Evolutionary conservation across 2,113 vertebrate species (phyloP).

Genomic region (Dasyprocta punctata): DNA sequence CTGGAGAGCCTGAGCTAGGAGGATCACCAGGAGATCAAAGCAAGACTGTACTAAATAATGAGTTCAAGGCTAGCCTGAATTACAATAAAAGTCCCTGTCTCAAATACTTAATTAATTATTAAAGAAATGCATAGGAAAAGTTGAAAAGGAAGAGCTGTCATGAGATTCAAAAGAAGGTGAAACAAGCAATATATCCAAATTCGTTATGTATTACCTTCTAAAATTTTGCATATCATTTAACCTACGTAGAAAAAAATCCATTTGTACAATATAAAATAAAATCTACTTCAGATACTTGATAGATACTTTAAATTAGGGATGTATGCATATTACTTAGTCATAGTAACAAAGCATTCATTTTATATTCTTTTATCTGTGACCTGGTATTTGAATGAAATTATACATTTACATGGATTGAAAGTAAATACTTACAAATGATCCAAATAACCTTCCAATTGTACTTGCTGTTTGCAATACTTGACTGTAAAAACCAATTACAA

Average conservation of each 20-base stretch:
- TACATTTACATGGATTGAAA: background rate
- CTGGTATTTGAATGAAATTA: background rate
- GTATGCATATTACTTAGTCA: no score
- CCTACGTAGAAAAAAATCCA: background rate
- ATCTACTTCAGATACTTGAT: background rate
- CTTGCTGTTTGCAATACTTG: background rate
- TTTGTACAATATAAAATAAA: background rate
- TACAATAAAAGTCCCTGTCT: background rate
- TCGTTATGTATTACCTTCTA: background rate
- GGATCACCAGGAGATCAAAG: background rate
- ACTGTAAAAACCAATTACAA: background rate
- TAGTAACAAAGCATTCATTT: background rate
- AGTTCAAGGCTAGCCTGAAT: background rate
- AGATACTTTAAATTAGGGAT: no score
- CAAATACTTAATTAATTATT: background rate
- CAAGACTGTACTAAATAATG: background rate
- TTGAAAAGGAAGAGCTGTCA: background rate
- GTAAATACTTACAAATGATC: background rate
- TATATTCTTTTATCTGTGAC: background rate
- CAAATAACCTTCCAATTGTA: background rate
- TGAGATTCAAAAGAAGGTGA: background rate
- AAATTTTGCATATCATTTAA: background rate
- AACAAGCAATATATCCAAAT: background rate
- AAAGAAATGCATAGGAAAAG: background rate
- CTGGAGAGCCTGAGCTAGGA: background rate